A percentile compares a stretch with the other conserved stretches of the same genome.
These are phyloP conservation scores for Reinhardtius hippoglossoides DNA, from an alignment of 2,113 vertebrate genomes.

Conservation along the genomic window DNA sequence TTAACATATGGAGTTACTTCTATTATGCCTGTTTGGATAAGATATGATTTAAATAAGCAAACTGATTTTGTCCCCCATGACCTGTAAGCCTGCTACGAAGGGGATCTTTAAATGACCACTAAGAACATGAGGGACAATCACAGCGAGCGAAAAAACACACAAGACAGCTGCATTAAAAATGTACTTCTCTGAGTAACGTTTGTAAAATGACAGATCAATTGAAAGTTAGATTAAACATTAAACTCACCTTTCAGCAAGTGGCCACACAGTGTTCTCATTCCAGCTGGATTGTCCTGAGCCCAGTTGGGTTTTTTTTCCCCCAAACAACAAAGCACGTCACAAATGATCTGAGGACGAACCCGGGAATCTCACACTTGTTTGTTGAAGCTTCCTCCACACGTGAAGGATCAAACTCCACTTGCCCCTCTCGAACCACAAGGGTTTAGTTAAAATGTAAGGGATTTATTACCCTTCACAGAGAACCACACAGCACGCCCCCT, in stretches of 20 bases:
- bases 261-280: conserved; percentile 12
- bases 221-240: no score
- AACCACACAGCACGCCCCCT: conserved; percentile 24
- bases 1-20: background rate
- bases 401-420: conserved; percentile 81
- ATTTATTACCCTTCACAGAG: conserved; percentile 67
- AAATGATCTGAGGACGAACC: background rate
- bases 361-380: conserved; percentile 12
- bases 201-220: no score
- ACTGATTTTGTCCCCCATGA: no score
- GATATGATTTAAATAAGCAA: no score
- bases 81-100: no score
- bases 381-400: conserved; percentile 3
- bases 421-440: conserved; percentile 12
- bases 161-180: background rate
- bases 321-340: conserved; percentile 25
- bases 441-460: conserved; percentile 77
- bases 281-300: background rate
- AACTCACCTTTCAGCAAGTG: conserved; percentile 56
- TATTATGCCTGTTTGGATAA: background rate
- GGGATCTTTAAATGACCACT: no score
- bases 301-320: background rate
- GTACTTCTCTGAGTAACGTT: no score
- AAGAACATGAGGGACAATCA: background rate
- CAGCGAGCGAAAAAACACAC: background rate